These are phyloP conservation scores for Styela plicata DNA, from an alignment of 23 tunicate genomes.

Conservation along the genomic window DNA sequence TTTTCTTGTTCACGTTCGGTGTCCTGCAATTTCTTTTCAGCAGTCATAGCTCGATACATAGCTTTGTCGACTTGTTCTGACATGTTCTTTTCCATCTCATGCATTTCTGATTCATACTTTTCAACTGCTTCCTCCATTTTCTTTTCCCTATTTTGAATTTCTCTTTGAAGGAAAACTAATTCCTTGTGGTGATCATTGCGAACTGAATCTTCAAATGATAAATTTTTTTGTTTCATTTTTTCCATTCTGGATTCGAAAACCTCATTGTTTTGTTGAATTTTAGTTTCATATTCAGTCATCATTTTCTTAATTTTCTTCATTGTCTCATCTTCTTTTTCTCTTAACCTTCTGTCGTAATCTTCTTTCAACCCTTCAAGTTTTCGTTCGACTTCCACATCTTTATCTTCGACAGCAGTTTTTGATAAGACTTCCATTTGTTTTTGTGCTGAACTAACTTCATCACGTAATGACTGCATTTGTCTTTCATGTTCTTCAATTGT, in stretches of 20 bases:
- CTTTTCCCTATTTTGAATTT: slow-evolving; percentile 47
- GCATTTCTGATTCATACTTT: slow-evolving; percentile 78
- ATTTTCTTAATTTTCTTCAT: slow-evolving; percentile 69
- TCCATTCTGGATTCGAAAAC: slow-evolving; percentile 5
- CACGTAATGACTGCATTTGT: slow-evolving; percentile 40
- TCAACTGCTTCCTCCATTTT: slow-evolving; percentile 50
- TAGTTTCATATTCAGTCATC: slow-evolving; percentile 77
- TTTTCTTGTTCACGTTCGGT: slow-evolving; percentile 56
- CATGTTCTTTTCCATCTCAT: slow-evolving; percentile 65
- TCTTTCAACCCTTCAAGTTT: slow-evolving; percentile 36
- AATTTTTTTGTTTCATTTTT: slow-evolving; percentile 24
- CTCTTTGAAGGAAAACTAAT: slow-evolving; percentile 58
- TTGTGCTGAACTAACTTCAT: slow-evolving; percentile 60
- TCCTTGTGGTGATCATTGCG: slow-evolving; percentile 80
- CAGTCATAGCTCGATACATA: slow-evolving; percentile 82
- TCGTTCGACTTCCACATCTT: slow-evolving; percentile 45
- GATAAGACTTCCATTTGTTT: slow-evolving; percentile 76
- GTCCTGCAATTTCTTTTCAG: slow-evolving; percentile 79
- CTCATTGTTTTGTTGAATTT: slow-evolving; percentile 56
- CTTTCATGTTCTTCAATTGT: slow-evolving; percentile 26
- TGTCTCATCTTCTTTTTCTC: slow-evolving; percentile 48
- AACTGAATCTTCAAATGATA: slow-evolving; percentile 32
- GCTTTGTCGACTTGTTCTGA: slow-evolving; percentile 93
- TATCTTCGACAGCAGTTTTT: slow-evolving; percentile 60
- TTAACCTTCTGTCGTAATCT: slow-evolving; percentile 57